Conservation (phyloP, 1,140 invertebrate species). For the Hormaphis cornu region DNA sequence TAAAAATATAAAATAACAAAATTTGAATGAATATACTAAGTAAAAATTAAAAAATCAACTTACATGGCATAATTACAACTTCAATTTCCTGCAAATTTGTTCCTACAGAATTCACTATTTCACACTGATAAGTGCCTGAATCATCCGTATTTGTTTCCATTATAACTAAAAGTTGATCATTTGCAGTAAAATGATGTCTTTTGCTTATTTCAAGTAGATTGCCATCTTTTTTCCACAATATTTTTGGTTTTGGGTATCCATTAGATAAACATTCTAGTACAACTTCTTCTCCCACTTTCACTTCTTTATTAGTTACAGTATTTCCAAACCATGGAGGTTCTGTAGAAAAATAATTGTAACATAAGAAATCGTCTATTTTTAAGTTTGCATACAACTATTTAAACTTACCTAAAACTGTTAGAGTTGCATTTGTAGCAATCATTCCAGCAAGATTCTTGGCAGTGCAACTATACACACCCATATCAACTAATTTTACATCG, state of each 20-base stretch:
- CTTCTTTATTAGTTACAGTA: conserved; percentile 74
- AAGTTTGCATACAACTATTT: not conserved
- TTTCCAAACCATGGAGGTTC: conserved; percentile 78
- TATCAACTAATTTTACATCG: conserved; percentile 75
- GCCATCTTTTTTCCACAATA: conserved; percentile 85
- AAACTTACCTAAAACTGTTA: conserved; percentile 64
- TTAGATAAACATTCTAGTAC: conserved; percentile 80
- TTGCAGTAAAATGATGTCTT: conserved; percentile 69
- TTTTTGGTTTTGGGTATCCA: conserved; percentile 72
- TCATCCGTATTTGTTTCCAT: conserved; percentile 65
- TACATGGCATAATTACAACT: conserved; percentile 50
- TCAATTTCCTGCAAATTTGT: conserved; percentile 49
- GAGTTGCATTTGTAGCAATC: conserved; percentile 76
- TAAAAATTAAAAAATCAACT: conserved; percentile 23
- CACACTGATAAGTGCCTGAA: conserved; percentile 78
- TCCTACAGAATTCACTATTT: conserved; percentile 74
- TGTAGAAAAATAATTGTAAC: conserved; percentile 40
- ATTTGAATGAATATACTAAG: not conserved
- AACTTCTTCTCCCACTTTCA: conserved; percentile 63
- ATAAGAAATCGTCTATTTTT: not conserved
- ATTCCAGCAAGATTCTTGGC: conserved; percentile 81
- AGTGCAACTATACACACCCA: conserved; percentile 87
- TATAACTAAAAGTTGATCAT: conserved; percentile 79
- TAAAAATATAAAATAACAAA: not conserved
- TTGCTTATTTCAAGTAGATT: conserved; percentile 55